Evolutionary conservation across 2,797 vertebrate genomes (phyloP), one percentile per base, ranked within the genome.

Genomic region (Eulemur coronatus): DNA sequence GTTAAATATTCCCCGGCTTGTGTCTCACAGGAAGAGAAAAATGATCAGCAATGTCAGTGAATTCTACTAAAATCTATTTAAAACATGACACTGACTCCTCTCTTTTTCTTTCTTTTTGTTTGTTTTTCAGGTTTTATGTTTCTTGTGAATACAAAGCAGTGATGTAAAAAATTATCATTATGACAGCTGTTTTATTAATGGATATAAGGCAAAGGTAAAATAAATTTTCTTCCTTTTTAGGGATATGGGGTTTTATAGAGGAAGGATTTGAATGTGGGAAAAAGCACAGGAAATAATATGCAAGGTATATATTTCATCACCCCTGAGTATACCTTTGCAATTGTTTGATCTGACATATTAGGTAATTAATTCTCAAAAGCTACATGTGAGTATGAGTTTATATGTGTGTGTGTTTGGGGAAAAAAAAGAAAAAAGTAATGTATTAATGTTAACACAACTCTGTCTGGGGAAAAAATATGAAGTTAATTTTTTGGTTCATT

Each of bases 31-130:
- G 85, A 41, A 38, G 72, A 92, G 43, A 97, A 84, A 78, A 90
- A 82, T 1, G 33, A 38, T 26, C 95, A 35, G 4, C 13, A 15
- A 24, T 73, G 95, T 95, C 79, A 91, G 33, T 15, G 80, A 86
- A 80, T 92, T 96, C 52, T 95, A 33, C 33, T 9, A 88, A 96
- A 96, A 85, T 67, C 7, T 22, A n/a, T 57, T 76, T 87, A 73
- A 94, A 96, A 82, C 38, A 30, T 2, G 33, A 5, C 15, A 12
- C 8, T 13, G 9, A 28, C 6, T 48, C 15, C 4, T 87, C 28
- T 41, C 12, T 61, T 65, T 46, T 14, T 50, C 28, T 90, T 61
- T 17, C 6, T 52, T 61, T 91, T 1, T 38, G 26, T 28, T 2
- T 78, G 18, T n/a, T 91, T 76, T 80, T 78, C 38, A 63, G 7